phyloP scores from a whole-genome alignment of 2,888 invertebrate genomes.

The Megalurothrips usitatus region DNA sequence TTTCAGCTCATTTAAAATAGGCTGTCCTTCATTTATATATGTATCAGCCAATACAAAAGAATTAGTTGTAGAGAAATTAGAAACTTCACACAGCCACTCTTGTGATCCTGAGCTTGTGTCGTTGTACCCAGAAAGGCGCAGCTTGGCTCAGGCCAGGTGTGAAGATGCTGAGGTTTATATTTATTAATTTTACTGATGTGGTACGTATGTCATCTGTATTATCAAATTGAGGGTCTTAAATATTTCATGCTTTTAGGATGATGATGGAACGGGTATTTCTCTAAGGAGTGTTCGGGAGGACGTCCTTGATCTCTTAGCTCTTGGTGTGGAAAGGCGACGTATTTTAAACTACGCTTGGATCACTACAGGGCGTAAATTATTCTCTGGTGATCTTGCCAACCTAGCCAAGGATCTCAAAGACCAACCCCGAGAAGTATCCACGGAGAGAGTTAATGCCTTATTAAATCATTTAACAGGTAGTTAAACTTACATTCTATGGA shows the following conservation, averaged over 20 bases:
- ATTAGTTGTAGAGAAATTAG: background rate
- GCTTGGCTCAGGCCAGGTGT: background rate
- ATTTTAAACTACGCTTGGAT: background rate
- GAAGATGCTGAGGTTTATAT: background rate
- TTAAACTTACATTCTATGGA: background rate
- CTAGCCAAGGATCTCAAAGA: background rate
- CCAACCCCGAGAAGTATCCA: background rate
- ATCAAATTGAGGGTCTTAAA: background rate
- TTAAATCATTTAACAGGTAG: background rate
- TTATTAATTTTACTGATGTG: background rate
- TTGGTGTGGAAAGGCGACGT: background rate
- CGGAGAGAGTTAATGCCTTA: background rate
- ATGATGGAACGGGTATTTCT: background rate
- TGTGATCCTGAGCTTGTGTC: background rate
- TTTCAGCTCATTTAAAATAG: conserved; percentile 7
- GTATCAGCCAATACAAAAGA: background rate
- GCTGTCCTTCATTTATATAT: conserved; percentile 3
- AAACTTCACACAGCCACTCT: background rate
- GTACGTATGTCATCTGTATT: background rate
- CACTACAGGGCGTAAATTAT: background rate
- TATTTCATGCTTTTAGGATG: background rate
- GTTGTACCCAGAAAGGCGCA: conserved; percentile 3
- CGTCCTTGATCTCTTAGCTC: background rate
- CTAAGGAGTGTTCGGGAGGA: background rate
- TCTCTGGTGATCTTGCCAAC: background rate